These are phyloP conservation scores for Carposina sasakii DNA, from an alignment of 1,140 invertebrate genomes.

Conservation along the genomic window DNA sequence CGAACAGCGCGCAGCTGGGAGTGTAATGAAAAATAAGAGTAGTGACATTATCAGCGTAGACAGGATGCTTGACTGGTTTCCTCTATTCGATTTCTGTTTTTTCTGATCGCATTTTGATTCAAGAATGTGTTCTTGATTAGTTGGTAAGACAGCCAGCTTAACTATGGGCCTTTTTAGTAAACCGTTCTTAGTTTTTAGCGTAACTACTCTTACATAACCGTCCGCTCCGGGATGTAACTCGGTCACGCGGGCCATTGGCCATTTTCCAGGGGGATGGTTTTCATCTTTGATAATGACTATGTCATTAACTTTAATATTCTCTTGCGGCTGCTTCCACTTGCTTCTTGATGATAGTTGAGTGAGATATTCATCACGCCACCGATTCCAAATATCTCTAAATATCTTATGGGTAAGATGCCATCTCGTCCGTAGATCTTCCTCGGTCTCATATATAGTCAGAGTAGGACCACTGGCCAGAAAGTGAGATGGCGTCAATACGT, in stretches of 20 bases:
- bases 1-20: not conserved
- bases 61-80: not conserved
- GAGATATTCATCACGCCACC: slow-evolving; percentile 17
- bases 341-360: slow-evolving; percentile 2
- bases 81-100: not conserved
- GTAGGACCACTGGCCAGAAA: slow-evolving; percentile 37
- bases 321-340: slow-evolving; percentile 11
- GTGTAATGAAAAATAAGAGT: slow-evolving; percentile 22
- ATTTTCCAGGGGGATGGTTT: slow-evolving; percentile 23
- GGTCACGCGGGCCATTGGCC: slow-evolving; percentile 32
- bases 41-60: slow-evolving; percentile 9
- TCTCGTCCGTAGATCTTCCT: slow-evolving; percentile 6
- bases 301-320: slow-evolving; percentile 12
- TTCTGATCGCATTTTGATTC: not conserved
- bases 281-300: slow-evolving; percentile 28
- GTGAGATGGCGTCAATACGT: slow-evolving; percentile 40
- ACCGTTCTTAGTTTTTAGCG: slow-evolving; percentile 25
- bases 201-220: slow-evolving; percentile 33
- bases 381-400: slow-evolving; percentile 11
- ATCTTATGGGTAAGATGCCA: slow-evolving; percentile 10
- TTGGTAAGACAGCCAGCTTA: not conserved
- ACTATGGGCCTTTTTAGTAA: not conserved
- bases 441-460: slow-evolving; percentile 12
- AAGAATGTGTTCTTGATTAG: not conserved
- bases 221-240: slow-evolving; percentile 30